A percentile compares a stretch with the other conserved stretches of the same genome.
These are phyloP conservation scores for Gorsachius magnificus DNA, from an alignment of 2,797 vertebrate genomes.

Conservation along the genomic window DNA sequence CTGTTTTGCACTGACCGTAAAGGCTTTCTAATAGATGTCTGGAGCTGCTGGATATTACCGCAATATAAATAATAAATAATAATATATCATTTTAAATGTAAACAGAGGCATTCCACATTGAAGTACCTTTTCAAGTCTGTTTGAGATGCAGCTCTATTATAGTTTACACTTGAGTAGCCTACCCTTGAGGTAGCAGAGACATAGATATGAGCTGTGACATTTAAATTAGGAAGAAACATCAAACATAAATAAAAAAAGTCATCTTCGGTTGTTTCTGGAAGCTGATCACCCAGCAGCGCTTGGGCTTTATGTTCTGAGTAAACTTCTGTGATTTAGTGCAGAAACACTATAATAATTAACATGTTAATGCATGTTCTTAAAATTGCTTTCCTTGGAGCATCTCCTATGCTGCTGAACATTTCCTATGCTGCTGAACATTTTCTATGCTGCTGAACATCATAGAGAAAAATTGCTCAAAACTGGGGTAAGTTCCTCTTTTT, in stretches of 20 bases:
- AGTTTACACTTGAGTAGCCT: conserved; percentile 56
- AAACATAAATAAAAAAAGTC: conserved; percentile 52
- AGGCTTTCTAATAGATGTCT: conserved; percentile 31
- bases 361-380: background rate
- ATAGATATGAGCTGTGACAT: conserved; percentile 51
- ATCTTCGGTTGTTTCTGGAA: conserved; percentile 33
- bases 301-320: background rate
- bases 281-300: background rate
- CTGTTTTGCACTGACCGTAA: conserved; percentile 18
- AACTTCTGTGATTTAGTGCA: background rate
- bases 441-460: background rate
- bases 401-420: background rate
- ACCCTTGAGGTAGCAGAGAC: conserved; percentile 60
- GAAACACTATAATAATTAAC: background rate
- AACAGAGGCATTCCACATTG: conserved; percentile 23
- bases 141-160: conserved; percentile 33
- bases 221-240: conserved; percentile 60
- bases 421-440: too few relatives aligned
- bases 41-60: conserved; percentile 3
- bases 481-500: background rate
- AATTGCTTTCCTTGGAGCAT: background rate
- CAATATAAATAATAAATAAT: conserved; percentile 60
- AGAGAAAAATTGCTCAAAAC: background rate
- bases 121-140: conserved; percentile 9
- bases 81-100: conserved; percentile 51